A percentile compares a stretch with the other conserved stretches of the same genome.
phyloP scores from a whole-genome alignment of 2,888 invertebrate genomes.

The Lamproptera curius region DNA sequence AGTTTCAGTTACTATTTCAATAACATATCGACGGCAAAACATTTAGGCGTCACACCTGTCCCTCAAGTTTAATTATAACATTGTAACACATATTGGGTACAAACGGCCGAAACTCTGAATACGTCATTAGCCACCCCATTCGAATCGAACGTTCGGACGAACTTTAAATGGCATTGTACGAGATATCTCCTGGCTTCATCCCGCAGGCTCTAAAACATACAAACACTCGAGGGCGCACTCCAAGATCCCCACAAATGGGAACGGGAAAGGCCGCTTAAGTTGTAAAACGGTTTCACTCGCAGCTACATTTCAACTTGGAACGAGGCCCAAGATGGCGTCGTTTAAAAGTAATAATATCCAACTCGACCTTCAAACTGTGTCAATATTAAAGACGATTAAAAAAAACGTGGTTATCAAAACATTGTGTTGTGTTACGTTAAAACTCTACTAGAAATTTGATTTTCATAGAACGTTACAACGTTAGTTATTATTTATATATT shows the following conservation, averaged over 20 bases:
- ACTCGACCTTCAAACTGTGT: no score
- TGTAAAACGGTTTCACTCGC: slow-evolving; percentile 17
- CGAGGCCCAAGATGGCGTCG: slow-evolving; percentile 9
- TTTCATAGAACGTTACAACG: no score
- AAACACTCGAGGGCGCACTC: slow-evolving; percentile 18
- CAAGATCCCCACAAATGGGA: slow-evolving; percentile 17
- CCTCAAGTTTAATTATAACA: no score
- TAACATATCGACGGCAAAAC: no score
- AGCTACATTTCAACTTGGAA: slow-evolving; percentile 8
- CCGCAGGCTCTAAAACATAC: slow-evolving; percentile 17
- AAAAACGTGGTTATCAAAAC: no score
- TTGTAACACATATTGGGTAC: slow-evolving; percentile 2
- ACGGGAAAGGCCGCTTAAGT: slow-evolving; percentile 11
- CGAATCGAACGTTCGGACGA: neutral
- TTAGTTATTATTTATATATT: no score
- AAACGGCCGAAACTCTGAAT: slow-evolving; percentile 2
- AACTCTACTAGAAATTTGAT: neutral
- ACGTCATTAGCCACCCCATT: slow-evolving; percentile 4
- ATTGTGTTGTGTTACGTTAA: no score
- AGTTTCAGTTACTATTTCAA: no score
- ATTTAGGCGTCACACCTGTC: no score
- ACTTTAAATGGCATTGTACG: slow-evolving; percentile 13
- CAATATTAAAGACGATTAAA: no score
- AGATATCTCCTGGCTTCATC: slow-evolving; percentile 11
- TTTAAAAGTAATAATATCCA: no score